Evolutionary conservation across 2,113 vertebrate species (phyloP), one percentile per base, ranked within the genome.

Genomic region (Raja brachyura): DNA sequence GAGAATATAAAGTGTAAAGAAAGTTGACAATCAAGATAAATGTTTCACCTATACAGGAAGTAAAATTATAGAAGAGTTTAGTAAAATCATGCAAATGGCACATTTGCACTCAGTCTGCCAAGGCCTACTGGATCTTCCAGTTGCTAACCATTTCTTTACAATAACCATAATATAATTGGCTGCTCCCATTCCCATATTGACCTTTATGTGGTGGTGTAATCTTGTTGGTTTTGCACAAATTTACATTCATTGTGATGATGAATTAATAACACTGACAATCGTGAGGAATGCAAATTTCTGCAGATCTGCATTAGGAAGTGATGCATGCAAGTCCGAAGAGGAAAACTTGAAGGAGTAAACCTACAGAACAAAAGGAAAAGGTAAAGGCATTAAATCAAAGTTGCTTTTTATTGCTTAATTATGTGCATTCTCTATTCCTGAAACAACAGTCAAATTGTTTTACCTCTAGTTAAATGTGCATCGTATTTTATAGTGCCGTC

Each of bases 401-500:
- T 48, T 92, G 33, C 22, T 20, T 92, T 66, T 70, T 85, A 59
- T 31, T 92, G 18, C 18, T 73, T 92, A 5, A 48, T 20, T 68
- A 20, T 33, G 20, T 48, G 59, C 54, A 25, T 70, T 70, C 28
- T 39, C 4, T 92, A 48, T 73, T 48, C 18, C 33, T 25, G 22
- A 1, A 48, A 68, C 18, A 1, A 70, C 25, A 90, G 4, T 20
- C 31, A 22, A 48, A 68, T 70, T 92, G 68, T 73, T 39, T 73
- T 90, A 22, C 20, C 10, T 25, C 66, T 25, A 31, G 22, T 73
- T 20, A 73, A 33, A 39, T 73, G 66, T 39, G 1, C 10, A 22
- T 31, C 20, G 22, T 73, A 68, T 92, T 73, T 92, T 92, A 92
- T 92, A 92, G 20, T 73, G 33, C 88, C 48, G 33, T 39, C 33